Percentiles rank a stretch among this genome's conserved stretches.
Evolutionary conservation across 2,113 vertebrate species (phyloP).

Genomic region (Forbesichthys agassizii): DNA sequence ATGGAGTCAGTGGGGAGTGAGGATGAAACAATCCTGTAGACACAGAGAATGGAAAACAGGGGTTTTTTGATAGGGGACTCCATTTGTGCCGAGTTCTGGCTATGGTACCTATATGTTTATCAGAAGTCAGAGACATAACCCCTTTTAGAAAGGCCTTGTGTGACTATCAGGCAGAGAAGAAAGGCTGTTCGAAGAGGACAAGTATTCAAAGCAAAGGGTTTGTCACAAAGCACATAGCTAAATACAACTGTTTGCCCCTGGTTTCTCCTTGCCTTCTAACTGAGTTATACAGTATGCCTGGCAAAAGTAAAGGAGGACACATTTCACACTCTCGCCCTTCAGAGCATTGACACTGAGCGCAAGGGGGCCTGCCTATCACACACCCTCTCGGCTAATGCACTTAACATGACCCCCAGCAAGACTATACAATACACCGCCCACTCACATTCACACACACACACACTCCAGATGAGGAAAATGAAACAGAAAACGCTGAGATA

Average conservation of each 20-base stretch:
- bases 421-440: not conserved
- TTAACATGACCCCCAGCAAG: constrained; percentile 18
- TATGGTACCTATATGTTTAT: constrained; percentile 45
- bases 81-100: constrained; percentile 56
- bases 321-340: constrained; percentile 53
- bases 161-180: constrained; percentile 31
- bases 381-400: constrained; percentile 27
- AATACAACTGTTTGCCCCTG: constrained; percentile 22
- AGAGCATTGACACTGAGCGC: constrained; percentile 14
- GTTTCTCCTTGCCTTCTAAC: constrained; percentile 37
- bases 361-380: not conserved
- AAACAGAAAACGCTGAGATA: constrained; percentile 3
- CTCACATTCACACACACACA: not conserved
- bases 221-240: constrained; percentile 31
- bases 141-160: constrained; percentile 52
- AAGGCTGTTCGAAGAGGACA: constrained; percentile 32
- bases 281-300: constrained; percentile 21
- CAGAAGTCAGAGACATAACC: constrained; percentile 52
- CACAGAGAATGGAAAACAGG: constrained; percentile 21
- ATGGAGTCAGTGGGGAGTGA: not conserved
- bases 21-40: constrained; percentile 47
- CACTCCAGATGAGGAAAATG: not conserved
- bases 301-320: constrained; percentile 12
- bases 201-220: constrained; percentile 32
- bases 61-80: constrained; percentile 37